A percentile compares a stretch with the other conserved stretches of the same genome.
Evolutionary conservation across 2,888 invertebrate genomes (phyloP).

Genomic region (Sesia apiformis): DNA sequence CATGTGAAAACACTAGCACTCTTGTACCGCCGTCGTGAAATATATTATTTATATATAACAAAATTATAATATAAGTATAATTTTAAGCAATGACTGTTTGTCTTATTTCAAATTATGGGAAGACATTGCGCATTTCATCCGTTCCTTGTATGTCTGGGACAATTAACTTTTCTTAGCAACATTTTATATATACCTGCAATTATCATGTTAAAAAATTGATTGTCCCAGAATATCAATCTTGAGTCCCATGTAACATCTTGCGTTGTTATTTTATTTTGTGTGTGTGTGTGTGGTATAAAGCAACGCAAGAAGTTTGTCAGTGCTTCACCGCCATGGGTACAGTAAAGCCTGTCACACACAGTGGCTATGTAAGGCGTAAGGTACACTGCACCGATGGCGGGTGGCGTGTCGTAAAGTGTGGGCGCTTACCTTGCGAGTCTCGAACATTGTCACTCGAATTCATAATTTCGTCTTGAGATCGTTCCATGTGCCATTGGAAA

Average conservation of each 20-base stretch:
- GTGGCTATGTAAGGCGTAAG: too few species aligned
- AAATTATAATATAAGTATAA: slow-evolving; percentile 51
- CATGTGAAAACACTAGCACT: slow-evolving; percentile 76
- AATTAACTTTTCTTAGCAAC: slow-evolving; percentile 34
- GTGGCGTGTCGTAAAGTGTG: slow-evolving; percentile 4
- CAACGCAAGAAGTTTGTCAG: slow-evolving; percentile 48
- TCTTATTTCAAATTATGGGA: slow-evolving; percentile 70
- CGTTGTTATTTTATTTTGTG: slow-evolving; percentile 20
- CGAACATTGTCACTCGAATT: slow-evolving; percentile 90
- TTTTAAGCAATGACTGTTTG: slow-evolving; percentile 67
- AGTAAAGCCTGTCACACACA: slow-evolving; percentile 2
- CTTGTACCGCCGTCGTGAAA: slow-evolving; percentile 63
- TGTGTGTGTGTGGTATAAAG: neutral
- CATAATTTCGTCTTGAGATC: slow-evolving; percentile 90
- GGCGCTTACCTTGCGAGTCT: slow-evolving; percentile 91
- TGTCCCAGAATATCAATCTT: slow-evolving; percentile 51
- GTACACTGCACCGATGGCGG: neutral
- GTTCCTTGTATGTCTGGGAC: slow-evolving; percentile 65
- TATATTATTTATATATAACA: slow-evolving; percentile 63
- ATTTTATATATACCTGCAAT: neutral
- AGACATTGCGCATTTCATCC: slow-evolving; percentile 76
- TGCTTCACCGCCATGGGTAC: slow-evolving; percentile 11
- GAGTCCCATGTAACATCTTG: slow-evolving; percentile 55
- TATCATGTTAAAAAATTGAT: slow-evolving; percentile 30
- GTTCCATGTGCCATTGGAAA: slow-evolving; percentile 91